Evolutionary conservation across 2,113 vertebrate species (phyloP).

Genomic region (cat (Felis catus)): DNA sequence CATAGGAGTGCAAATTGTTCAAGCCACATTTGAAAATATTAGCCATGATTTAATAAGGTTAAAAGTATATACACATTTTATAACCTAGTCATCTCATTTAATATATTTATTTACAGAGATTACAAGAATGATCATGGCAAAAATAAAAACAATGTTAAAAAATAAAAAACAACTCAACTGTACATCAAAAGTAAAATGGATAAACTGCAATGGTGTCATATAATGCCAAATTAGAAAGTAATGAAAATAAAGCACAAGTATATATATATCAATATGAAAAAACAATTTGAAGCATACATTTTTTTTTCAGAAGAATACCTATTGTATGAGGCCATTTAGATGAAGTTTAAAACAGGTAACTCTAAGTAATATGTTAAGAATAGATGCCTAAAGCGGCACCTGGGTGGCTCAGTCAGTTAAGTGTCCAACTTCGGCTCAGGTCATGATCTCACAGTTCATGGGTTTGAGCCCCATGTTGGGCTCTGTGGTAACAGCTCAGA

Average conservation of each 20-base stretch:
- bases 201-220: background rate
- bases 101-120: background rate
- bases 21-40: background rate
- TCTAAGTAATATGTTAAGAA: background rate
- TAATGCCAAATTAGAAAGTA: background rate
- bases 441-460: too few species aligned
- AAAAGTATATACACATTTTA: background rate
- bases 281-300: background rate
- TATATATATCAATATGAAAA: background rate
- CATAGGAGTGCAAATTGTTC: background rate
- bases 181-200: background rate
- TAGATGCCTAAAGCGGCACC: background rate
- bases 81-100: background rate
- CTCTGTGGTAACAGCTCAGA: too few species aligned
- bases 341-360: background rate
- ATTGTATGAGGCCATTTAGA: background rate
- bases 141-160: background rate
- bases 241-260: background rate
- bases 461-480: too few species aligned
- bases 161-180: background rate
- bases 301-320: background rate
- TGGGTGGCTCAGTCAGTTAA: too few species aligned
- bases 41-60: background rate
- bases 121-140: background rate
- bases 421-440: too few species aligned